Conservation (phyloP, 1,140 invertebrate species). For the Agrypnia vestita region DNA sequence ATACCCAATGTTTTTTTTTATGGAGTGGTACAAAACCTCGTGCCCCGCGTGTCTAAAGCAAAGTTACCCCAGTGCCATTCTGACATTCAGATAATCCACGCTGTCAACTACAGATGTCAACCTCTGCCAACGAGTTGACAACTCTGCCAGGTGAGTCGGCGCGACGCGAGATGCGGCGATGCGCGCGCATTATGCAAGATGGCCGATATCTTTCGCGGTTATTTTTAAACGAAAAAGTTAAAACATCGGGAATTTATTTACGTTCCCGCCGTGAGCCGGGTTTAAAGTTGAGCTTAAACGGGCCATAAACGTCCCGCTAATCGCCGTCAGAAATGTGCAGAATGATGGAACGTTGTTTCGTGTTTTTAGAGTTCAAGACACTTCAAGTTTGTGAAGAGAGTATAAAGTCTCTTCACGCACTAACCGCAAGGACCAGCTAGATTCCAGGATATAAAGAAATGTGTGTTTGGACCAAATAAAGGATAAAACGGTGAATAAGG, state of each 20-base stretch:
- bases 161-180: not conserved
- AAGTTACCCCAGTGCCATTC: not conserved
- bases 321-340: not conserved
- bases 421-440: too few species aligned
- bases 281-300: slow-evolving; percentile 16
- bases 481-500: too few species aligned
- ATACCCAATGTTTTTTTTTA: too few species aligned
- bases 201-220: not conserved
- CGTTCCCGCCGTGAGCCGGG: not conserved
- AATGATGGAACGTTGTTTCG: not conserved
- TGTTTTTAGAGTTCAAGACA: too few species aligned
- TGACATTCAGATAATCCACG: not conserved
- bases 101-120: not conserved
- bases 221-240: slow-evolving; percentile 10
- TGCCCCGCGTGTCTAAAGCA: not conserved
- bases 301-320: slow-evolving; percentile 12
- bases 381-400: too few species aligned
- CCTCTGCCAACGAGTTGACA: not conserved
- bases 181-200: not conserved
- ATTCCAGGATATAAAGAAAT: too few species aligned
- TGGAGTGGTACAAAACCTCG: too few species aligned
- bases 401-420: too few species aligned
- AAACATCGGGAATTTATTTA: slow-evolving; percentile 18
- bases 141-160: slow-evolving; percentile 5
- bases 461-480: too few species aligned